These are phyloP conservation scores for Setophaga coronata DNA, from an alignment of 2,113 vertebrate genomes.

Conservation along the genomic window DNA sequence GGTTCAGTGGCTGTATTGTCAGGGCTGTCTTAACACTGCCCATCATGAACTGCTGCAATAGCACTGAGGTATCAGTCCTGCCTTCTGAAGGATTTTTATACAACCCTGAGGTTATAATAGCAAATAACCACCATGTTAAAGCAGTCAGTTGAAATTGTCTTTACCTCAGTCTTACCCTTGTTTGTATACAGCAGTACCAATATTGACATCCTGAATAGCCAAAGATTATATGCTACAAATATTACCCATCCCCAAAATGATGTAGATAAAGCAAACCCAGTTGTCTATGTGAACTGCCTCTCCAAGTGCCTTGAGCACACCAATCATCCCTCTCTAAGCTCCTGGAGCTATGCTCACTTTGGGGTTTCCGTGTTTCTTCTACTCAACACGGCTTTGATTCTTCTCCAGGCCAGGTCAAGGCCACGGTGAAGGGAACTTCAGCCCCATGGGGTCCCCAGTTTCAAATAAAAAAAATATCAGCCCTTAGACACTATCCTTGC, in stretches of 20 bases:
- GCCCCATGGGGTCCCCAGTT: accelerated
- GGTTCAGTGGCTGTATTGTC: not conserved
- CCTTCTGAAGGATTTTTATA: not conserved
- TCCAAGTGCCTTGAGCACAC: not conserved
- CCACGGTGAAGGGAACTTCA: not conserved
- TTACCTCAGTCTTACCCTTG: not conserved
- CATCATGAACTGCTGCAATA: not conserved
- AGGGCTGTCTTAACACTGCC: not conserved
- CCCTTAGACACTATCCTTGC: not conserved
- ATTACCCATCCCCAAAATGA: not conserved
- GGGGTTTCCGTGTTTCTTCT: not conserved
- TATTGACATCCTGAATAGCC: not conserved
- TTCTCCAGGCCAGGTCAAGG: not conserved
- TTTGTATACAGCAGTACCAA: not conserved
- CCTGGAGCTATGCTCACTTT: not conserved
- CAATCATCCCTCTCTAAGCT: not conserved
- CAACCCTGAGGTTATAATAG: not conserved
- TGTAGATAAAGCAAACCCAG: not conserved
- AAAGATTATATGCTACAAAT: not conserved
- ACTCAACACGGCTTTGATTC: not conserved
- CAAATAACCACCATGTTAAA: not conserved
- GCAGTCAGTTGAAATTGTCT: not conserved
- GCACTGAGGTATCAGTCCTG: not conserved
- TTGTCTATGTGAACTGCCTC: not conserved
- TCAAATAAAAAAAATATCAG: not conserved